phyloP scores from a whole-genome alignment of 53 echinoderm and acorn worm genomes.

The Henricia sp. region DNA sequence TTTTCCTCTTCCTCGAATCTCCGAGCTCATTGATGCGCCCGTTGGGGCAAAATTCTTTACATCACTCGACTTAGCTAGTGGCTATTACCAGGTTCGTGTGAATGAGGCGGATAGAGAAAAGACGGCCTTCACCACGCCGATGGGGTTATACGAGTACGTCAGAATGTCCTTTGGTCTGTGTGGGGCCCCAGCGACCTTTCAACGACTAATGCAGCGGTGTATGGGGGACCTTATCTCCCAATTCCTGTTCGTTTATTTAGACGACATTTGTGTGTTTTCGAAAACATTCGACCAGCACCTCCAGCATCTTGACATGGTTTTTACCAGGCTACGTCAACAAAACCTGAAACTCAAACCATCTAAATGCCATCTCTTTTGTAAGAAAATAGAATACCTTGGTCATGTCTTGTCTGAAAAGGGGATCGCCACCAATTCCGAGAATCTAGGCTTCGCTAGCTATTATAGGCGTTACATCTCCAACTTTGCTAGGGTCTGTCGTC shows the following conservation, averaged over 20 bases:
- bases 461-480: conserved; percentile 50
- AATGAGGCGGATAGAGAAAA: neutral
- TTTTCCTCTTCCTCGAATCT: too few species aligned
- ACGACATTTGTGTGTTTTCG: too few species aligned
- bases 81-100: conserved; percentile 20
- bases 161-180: conserved; percentile 10
- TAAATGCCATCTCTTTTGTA: conserved; percentile 47
- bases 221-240: too few species aligned
- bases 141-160: neutral
- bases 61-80: conserved; percentile 1
- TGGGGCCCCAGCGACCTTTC: conserved; percentile 18
- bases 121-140: conserved; percentile 21
- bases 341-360: conserved; percentile 34
- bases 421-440: conserved; percentile 11
- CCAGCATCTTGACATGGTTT: too few species aligned
- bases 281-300: too few species aligned
- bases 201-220: neutral
- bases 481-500: conserved; percentile 23
- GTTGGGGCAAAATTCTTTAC: conserved; percentile 4
- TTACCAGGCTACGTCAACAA: too few species aligned
- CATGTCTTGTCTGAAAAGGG: too few species aligned
- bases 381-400: too few species aligned
- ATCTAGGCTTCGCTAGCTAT: conserved; percentile 49
- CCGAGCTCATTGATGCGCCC: too few species aligned
- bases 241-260: too few species aligned